These are phyloP conservation scores for Phylloscopus trochilus DNA, from an alignment of 2,113 vertebrate species.

Conservation along the genomic window DNA sequence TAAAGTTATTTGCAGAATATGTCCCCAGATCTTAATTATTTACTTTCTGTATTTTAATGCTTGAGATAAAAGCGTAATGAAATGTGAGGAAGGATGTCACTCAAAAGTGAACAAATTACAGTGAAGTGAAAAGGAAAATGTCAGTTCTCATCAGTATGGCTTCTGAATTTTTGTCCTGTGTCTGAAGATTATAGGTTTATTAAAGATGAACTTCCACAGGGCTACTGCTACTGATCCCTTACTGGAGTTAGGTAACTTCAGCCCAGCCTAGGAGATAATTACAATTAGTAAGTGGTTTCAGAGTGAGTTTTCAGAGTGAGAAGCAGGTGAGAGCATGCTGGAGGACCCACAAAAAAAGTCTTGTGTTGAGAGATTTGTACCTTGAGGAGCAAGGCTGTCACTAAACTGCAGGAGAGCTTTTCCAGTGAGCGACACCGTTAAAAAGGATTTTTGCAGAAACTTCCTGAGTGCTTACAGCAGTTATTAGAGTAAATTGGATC, in stretches of 20 bases:
- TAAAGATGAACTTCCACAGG: not conserved
- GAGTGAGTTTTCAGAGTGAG: not conserved
- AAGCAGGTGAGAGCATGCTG: not conserved
- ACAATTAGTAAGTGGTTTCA: not conserved
- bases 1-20: not conserved
- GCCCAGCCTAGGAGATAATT: not conserved
- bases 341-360: not conserved
- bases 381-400: not conserved
- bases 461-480: not conserved
- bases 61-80: not conserved
- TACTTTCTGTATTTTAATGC: not conserved
- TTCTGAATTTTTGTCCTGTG: not conserved
- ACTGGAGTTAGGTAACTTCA: not conserved
- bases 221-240: not conserved
- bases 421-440: not conserved
- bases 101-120: not conserved
- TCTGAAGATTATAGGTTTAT: not conserved
- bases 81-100: not conserved
- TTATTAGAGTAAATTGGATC: not conserved
- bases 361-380: not conserved
- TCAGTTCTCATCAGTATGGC: not conserved
- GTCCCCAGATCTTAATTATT: not conserved
- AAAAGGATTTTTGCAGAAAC: not conserved
- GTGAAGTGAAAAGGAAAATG: not conserved
- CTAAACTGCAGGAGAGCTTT: not conserved